These are phyloP conservation scores for Clytia hemisphaerica DNA, from an alignment of 30 jellyfish, hydroid and myxozoan genomes.

Conservation along the genomic window DNA sequence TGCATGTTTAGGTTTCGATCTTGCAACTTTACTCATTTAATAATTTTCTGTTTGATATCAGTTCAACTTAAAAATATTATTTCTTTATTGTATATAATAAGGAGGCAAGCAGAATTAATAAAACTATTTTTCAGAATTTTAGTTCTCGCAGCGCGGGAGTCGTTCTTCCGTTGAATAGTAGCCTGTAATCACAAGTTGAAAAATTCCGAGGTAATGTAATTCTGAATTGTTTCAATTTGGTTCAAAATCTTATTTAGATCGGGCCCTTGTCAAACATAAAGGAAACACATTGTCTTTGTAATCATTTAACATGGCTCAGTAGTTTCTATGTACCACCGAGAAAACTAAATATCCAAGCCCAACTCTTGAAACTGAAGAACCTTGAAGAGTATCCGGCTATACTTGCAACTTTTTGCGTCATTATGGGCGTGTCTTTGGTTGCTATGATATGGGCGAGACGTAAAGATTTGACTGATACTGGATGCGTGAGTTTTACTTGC, in stretches of 20 bases:
- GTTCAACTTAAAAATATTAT: too few relatives aligned
- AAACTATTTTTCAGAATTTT: too few relatives aligned
- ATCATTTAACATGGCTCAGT: slow-evolving; percentile 73
- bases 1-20: not conserved
- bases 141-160: too few relatives aligned
- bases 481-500: too few relatives aligned
- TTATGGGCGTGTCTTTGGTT: slow-evolving; percentile 35
- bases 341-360: slow-evolving; percentile 22
- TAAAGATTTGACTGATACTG: slow-evolving; percentile 44
- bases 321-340: slow-evolving; percentile 51
- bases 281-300: slow-evolving; percentile 58
- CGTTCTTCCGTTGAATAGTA: too few relatives aligned
- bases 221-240: not conserved
- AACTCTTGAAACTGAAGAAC: slow-evolving; percentile 29
- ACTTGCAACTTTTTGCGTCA: slow-evolving; percentile 59
- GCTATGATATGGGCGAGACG: slow-evolving; percentile 68
- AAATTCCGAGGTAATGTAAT: not conserved
- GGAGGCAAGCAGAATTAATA: not conserved
- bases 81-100: not conserved
- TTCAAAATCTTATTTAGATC: slow-evolving; percentile 17
- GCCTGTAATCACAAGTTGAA: too few relatives aligned
- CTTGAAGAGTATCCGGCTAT: slow-evolving; percentile 62
- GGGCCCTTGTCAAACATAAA: slow-evolving; percentile 15
- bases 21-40: not conserved
- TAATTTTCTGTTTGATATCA: not conserved